These are phyloP conservation scores for Rallus limicola DNA, from an alignment of 2,113 vertebrate species.

Conservation along the genomic window DNA sequence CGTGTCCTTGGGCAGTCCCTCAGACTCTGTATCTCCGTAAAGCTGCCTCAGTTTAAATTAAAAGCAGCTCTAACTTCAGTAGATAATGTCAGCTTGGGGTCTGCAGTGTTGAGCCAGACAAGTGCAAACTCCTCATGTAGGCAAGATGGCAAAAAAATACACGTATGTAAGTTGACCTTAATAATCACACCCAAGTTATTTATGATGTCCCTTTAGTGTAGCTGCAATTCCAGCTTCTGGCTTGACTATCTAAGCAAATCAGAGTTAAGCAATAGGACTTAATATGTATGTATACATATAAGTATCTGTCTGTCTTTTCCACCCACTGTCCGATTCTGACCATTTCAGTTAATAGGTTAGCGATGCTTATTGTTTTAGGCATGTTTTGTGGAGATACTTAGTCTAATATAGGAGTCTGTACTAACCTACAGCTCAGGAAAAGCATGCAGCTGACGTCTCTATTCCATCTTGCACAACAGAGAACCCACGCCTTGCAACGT, in stretches of 20 bases:
- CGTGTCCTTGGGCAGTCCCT: background rate
- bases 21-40: background rate
- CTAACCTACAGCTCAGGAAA: background rate
- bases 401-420: background rate
- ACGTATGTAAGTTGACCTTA: background rate
- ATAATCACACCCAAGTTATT: background rate
- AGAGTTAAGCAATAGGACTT: background rate
- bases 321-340: background rate
- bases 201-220: background rate
- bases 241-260: background rate
- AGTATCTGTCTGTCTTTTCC: background rate
- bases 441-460: background rate
- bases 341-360: background rate
- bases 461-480: background rate
- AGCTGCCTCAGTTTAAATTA: background rate
- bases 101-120: background rate
- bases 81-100: background rate
- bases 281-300: background rate
- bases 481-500: background rate
- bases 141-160: background rate
- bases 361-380: background rate
- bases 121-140: background rate
- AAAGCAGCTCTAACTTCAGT: rapidly evolving
- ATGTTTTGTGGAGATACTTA: background rate
- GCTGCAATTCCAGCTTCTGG: background rate